These are phyloP conservation scores for Stegodyphus mimosarum DNA, from an alignment of 1,140 invertebrate genomes.

Conservation along the genomic window DNA sequence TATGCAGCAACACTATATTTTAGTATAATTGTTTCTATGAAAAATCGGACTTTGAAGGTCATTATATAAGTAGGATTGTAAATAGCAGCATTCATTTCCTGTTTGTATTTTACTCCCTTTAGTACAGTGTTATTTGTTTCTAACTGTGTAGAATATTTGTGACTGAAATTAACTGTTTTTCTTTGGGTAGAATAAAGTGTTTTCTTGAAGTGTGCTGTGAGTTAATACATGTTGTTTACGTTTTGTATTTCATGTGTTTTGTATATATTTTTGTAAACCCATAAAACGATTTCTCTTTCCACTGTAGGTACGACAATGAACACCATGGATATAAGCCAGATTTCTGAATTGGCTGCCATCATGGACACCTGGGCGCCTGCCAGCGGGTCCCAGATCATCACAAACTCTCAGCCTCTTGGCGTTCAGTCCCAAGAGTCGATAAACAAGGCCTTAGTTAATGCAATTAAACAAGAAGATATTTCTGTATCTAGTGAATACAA, in stretches of 20 bases:
- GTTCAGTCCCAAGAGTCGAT: conserved; percentile 22
- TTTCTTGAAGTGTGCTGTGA: too few relatives aligned
- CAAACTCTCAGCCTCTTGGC: conserved; percentile 25
- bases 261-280: conserved; percentile 30
- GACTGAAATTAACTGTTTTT: too few relatives aligned
- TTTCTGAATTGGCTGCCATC: conserved; percentile 48
- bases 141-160: too few relatives aligned
- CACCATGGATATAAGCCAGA: conserved; percentile 49
- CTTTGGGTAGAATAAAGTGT: too few relatives aligned
- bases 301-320: not conserved
- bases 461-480: conserved; percentile 39
- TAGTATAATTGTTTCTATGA: too few relatives aligned
- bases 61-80: too few relatives aligned
- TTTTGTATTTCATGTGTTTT: not conserved
- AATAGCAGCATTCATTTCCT: too few relatives aligned
- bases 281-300: not conserved
- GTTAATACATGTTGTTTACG: not conserved
- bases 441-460: conserved; percentile 17
- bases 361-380: conserved; percentile 47
- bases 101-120: too few relatives aligned
- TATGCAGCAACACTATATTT: too few relatives aligned
- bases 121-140: too few relatives aligned
- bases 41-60: too few relatives aligned
- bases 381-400: conserved; percentile 26
- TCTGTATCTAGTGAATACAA: conserved; percentile 2